Evolutionary conservation across 1,140 invertebrate species (phyloP).

Genomic region (Zaprionus vittiger): DNA sequence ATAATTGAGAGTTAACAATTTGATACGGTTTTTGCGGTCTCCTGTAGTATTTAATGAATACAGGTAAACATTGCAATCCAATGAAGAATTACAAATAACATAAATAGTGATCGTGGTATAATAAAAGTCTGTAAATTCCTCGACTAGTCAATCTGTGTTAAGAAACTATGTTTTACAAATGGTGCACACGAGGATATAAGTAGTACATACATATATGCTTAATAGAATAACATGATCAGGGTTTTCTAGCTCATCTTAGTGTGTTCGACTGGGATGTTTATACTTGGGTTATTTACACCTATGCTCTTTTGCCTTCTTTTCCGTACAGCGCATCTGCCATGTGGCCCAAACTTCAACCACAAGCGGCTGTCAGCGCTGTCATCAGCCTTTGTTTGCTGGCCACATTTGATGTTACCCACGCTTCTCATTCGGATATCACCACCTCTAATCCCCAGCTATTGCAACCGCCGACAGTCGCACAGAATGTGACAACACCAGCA

Average conservation of each 20-base stretch:
- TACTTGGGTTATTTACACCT: conserved; percentile 18
- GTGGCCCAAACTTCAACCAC: conserved; percentile 65
- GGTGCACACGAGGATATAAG: too few species aligned
- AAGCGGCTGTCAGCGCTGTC: conserved; percentile 60
- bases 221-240: too few species aligned
- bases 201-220: too few species aligned
- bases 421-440: conserved; percentile 6
- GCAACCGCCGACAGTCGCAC: conserved; percentile 38
- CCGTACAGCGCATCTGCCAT: conserved; percentile 60
- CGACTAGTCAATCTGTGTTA: too few species aligned
- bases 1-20: conserved; percentile 64
- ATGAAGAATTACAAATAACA: not conserved
- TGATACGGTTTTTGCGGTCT: conserved; percentile 8
- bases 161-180: too few species aligned
- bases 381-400: conserved; percentile 65
- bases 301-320: conserved; percentile 55
- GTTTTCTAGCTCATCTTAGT: not conserved
- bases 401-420: conserved; percentile 41
- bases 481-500: conserved; percentile 63
- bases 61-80: conserved; percentile 63
- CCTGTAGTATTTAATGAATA: conserved; percentile 68
- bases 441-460: conserved; percentile 47
- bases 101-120: not conserved
- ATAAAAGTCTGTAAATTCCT: not conserved
- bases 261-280: conserved; percentile 3